These are phyloP conservation scores for Dorcus hopei DNA, from an alignment of 2,888 invertebrate genomes.

Conservation along the genomic window DNA sequence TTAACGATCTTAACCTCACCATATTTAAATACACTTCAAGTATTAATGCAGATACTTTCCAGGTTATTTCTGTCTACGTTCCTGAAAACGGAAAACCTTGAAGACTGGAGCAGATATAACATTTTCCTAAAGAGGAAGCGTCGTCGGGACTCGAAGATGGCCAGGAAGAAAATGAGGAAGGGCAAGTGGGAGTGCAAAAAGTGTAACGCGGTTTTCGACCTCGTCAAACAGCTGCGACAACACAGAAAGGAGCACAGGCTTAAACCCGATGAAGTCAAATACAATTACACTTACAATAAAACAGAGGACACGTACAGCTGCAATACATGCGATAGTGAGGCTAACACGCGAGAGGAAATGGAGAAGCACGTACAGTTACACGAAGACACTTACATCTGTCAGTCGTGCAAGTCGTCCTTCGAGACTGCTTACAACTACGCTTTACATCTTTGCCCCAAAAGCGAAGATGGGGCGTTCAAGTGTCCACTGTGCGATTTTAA, in stretches of 20 bases:
- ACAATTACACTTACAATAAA: constrained; percentile 31
- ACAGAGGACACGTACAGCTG: constrained; percentile 17
- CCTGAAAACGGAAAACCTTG: no score
- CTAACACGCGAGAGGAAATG: constrained; percentile 29
- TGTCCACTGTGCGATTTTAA: constrained; percentile 15
- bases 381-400: constrained; percentile 35
- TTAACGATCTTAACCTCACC: no score
- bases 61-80: no score
- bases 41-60: no score
- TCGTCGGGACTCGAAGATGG: no score
- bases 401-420: constrained; percentile 43
- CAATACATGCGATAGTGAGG: constrained; percentile 12
- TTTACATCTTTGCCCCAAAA: constrained; percentile 37
- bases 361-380: constrained; percentile 29
- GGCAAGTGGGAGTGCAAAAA: no score
- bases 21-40: no score
- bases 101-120: no score
- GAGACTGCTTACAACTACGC: constrained; percentile 38
- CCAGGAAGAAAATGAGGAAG: no score
- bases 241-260: constrained; percentile 25
- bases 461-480: constrained; percentile 13
- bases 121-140: no score
- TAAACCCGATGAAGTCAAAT: neutral
- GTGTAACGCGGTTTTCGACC: no score
- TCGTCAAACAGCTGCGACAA: constrained; percentile 24